Conservation (phyloP, 2,113 vertebrate species). For the Anarrhichthys ocellatus region DNA sequence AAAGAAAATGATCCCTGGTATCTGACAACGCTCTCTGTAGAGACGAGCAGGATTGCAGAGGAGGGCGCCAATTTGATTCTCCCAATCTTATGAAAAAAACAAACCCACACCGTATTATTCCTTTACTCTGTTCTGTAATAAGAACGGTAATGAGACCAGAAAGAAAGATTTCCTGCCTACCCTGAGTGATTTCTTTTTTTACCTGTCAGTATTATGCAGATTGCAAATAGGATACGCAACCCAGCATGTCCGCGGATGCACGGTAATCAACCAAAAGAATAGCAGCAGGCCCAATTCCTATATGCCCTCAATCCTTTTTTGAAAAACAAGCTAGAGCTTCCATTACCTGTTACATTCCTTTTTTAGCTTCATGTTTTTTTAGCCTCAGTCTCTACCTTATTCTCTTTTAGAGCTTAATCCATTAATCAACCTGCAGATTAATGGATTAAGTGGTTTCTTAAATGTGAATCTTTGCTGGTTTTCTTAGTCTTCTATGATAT, state of each 20-base stretch:
- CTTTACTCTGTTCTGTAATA: slow-evolving; percentile 14
- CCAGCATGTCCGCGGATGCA: slow-evolving; percentile 5
- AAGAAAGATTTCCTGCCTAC: slow-evolving; percentile 24
- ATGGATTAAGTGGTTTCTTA: not conserved
- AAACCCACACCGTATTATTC: not conserved
- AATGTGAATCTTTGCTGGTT: not conserved
- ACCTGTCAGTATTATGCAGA: slow-evolving; percentile 47
- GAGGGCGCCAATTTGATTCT: slow-evolving; percentile 24
- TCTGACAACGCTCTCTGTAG: not conserved
- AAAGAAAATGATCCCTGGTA: slow-evolving; percentile 35
- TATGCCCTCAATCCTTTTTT: slow-evolving; percentile 19
- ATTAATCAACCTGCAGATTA: not conserved
- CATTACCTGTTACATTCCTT: slow-evolving; percentile 22
- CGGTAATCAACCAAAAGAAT: slow-evolving; percentile 46
- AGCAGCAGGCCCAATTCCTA: slow-evolving; percentile 15
- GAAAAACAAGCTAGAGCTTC: not conserved
- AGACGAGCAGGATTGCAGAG: slow-evolving; percentile 13
- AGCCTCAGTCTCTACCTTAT: not conserved
- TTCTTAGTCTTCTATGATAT: not conserved
- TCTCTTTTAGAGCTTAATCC: not conserved
- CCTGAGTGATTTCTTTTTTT: slow-evolving; percentile 6
- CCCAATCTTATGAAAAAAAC: slow-evolving; percentile 1
- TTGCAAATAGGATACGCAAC: slow-evolving; percentile 30
- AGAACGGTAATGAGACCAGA: slow-evolving; percentile 39
- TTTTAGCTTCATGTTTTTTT: not conserved